Evolutionary conservation across 2,797 vertebrate genomes (phyloP), one percentile per base, ranked within the genome.

Genomic region (Crocodylus rhombifer): DNA sequence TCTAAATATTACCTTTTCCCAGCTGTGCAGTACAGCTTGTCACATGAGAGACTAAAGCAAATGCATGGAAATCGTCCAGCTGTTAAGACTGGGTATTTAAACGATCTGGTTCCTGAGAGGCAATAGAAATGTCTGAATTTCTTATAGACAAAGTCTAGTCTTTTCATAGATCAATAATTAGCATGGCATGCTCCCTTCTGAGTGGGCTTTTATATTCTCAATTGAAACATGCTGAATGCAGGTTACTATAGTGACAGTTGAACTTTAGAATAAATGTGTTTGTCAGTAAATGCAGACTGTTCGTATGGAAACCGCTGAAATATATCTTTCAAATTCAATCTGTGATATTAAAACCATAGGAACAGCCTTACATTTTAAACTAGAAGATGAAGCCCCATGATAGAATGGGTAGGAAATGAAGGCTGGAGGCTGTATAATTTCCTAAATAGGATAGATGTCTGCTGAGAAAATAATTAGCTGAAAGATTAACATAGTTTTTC

Each of bases 221-320:
- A 78, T 86, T 84, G 96, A 96, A 97, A 89, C 80, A 88, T 64
- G 65, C 77, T 55, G 87, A 95, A 82, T 89, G 14, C 55, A 90
- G 91, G 98, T 98, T 98, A 95, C 98, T 96, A 98, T 97, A 97
- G 98, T 91, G 97, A 98, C 97, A 88, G 84, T 84, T 91, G 96
- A 97, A 97, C 94, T 96, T 96, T 96, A 96, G 95, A 97, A 96
- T 96, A 94, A 94, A 97, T 97, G 87, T 83, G 95, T 94, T 97
- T 96, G 84, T 92, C 28, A 82, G 23, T 90, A 82, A 92, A 86
- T 69, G 81, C 80, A 86, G 91, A 93, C 95, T 96, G 95, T 91
- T 91, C 95, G 95, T 92, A 95, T 88, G 88, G 95, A 98, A 97
- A 96, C 80, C 96, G 94, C 69, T 92, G 88, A 96, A 95, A 81